Conservation (phyloP, 2,888 invertebrate genomes). For the Tribolium freemani region DNA sequence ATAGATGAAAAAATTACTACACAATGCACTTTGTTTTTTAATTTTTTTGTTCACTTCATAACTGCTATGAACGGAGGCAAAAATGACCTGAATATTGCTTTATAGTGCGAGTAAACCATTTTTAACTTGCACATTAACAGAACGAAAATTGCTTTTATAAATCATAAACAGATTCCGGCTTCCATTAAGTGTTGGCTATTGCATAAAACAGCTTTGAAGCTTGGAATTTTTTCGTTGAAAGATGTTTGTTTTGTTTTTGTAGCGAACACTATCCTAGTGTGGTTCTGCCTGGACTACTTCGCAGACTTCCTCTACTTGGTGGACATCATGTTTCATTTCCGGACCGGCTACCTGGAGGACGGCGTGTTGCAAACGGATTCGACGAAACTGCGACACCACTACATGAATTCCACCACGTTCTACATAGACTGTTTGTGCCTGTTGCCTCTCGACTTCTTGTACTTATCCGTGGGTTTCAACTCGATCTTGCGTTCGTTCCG, state of each 20-base stretch:
- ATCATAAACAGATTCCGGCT: not conserved
- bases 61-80: not conserved
- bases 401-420: constrained; percentile 95
- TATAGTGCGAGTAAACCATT: not conserved
- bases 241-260: constrained; percentile 64
- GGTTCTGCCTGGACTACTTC: constrained; percentile 98
- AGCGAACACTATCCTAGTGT: constrained; percentile 90
- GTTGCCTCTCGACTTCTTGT: constrained; percentile 97
- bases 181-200: not conserved
- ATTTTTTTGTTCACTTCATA: not conserved
- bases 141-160: not conserved
- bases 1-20: no score
- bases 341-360: constrained; percentile 97
- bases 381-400: constrained; percentile 92
- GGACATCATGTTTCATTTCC: constrained; percentile 97
- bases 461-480: constrained; percentile 95
- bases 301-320: constrained; percentile 96
- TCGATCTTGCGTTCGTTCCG: constrained; percentile 96
- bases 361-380: constrained; percentile 98
- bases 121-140: not conserved
- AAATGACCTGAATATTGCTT: not conserved
- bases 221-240: not conserved
- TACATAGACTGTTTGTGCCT: constrained; percentile 99
- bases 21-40: no score
- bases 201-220: not conserved